Evolutionary conservation across 2,888 invertebrate genomes (phyloP).

Genomic region (Erebia epiphron): DNA sequence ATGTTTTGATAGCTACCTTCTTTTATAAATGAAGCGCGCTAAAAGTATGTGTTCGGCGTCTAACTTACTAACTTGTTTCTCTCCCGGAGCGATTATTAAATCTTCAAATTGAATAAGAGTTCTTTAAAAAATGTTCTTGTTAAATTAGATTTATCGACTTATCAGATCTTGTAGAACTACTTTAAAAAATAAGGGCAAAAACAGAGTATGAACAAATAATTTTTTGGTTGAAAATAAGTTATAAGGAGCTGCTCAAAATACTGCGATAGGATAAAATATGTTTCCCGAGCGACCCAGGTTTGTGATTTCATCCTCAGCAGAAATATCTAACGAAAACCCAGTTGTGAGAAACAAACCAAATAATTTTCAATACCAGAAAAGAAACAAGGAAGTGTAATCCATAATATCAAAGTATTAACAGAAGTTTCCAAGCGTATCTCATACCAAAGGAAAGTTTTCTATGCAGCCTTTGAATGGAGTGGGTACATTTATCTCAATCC

Average conservation of each 20-base stretch:
- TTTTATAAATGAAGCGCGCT: not conserved
- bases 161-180: too few relatives aligned
- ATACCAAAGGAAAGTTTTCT: conserved; percentile 31
- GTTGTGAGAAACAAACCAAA: not conserved
- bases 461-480: conserved; percentile 49
- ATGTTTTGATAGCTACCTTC: too few relatives aligned
- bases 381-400: conserved; percentile 13
- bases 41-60: not conserved
- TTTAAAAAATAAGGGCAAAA: too few relatives aligned
- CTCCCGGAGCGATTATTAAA: not conserved
- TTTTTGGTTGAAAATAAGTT: too few relatives aligned
- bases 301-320: too few relatives aligned
- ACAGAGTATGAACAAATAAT: too few relatives aligned
- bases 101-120: not conserved
- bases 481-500: conserved; percentile 62
- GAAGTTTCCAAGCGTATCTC: conserved; percentile 21
- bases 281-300: too few relatives aligned
- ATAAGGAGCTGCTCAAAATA: too few relatives aligned
- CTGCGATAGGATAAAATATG: too few relatives aligned
- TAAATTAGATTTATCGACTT: not conserved
- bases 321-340: not conserved
- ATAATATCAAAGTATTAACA: conserved; percentile 13
- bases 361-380: not conserved
- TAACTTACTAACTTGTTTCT: not conserved
- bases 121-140: not conserved